Conservation (phyloP, 2,113 vertebrate genomes). For the Theristicus caerulescens region DNA sequence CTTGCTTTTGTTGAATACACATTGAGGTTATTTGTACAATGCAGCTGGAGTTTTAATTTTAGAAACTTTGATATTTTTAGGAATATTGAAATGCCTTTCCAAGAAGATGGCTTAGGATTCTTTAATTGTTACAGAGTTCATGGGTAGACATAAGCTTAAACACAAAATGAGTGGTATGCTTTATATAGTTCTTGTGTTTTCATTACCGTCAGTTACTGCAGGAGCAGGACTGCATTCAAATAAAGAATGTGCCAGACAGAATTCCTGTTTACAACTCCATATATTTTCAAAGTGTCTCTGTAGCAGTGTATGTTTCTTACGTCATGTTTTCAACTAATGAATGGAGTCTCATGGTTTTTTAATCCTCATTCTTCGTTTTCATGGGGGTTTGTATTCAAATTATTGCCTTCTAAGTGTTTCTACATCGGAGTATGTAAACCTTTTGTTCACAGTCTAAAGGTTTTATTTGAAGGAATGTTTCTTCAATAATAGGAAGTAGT, state of each 20-base stretch:
- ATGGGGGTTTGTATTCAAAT: background rate
- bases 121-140: slow-evolving; percentile 27
- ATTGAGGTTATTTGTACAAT: slow-evolving; percentile 37
- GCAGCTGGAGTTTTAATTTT: slow-evolving; percentile 62
- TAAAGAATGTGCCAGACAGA: background rate
- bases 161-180: background rate
- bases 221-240: background rate
- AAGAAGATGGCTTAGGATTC: slow-evolving; percentile 53
- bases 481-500: background rate
- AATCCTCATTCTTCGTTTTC: background rate
- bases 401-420: background rate
- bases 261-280: background rate
- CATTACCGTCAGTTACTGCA: background rate
- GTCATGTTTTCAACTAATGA: background rate
- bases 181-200: background rate
- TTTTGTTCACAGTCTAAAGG: background rate
- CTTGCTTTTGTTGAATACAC: slow-evolving; percentile 49
- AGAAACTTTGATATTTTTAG: slow-evolving; percentile 60
- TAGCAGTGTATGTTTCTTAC: background rate
- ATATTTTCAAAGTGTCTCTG: background rate
- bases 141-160: background rate
- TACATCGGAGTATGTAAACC: background rate
- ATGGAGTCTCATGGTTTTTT: background rate
- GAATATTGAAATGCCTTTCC: slow-evolving; percentile 49
- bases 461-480: background rate